Conservation (phyloP, 2,113 vertebrate species). For the Corvus hawaiiensis region DNA sequence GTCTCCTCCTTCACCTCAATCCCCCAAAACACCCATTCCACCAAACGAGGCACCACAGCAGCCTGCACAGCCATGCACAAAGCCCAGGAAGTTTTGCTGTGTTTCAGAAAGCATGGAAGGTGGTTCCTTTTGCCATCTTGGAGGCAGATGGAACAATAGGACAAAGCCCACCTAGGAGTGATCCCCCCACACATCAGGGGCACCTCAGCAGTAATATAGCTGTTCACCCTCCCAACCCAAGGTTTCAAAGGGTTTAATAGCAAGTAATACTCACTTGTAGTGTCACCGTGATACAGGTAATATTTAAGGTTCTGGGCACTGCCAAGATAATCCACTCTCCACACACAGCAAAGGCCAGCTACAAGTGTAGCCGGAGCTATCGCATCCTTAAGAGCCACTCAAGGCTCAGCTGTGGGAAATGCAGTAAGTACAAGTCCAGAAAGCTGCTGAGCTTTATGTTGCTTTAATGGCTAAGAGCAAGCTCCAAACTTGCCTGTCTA, state of each 20-base stretch:
- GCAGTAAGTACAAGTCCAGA: background rate
- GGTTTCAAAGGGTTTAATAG: background rate
- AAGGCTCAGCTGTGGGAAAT: background rate
- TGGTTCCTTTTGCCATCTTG: background rate
- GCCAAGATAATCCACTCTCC: background rate
- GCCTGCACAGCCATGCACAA: background rate
- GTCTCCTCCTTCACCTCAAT: background rate
- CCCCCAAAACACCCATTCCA: background rate
- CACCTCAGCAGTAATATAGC: background rate
- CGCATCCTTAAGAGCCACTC: background rate
- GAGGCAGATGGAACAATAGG: background rate
- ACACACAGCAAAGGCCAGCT: background rate
- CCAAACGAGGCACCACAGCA: background rate
- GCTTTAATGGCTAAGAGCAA: background rate
- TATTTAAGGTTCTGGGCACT: background rate
- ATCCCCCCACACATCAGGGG: background rate
- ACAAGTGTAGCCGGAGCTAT: background rate
- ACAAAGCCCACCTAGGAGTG: background rate
- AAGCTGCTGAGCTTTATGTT: background rate
- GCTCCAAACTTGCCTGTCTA: constrained; percentile 11
- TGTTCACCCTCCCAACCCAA: background rate
- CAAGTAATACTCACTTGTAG: background rate
- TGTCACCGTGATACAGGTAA: background rate
- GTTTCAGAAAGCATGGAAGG: background rate
- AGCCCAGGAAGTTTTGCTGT: background rate